phyloP scores from a whole-genome alignment of 2,888 invertebrate species.

The Sisyra terminalis region DNA sequence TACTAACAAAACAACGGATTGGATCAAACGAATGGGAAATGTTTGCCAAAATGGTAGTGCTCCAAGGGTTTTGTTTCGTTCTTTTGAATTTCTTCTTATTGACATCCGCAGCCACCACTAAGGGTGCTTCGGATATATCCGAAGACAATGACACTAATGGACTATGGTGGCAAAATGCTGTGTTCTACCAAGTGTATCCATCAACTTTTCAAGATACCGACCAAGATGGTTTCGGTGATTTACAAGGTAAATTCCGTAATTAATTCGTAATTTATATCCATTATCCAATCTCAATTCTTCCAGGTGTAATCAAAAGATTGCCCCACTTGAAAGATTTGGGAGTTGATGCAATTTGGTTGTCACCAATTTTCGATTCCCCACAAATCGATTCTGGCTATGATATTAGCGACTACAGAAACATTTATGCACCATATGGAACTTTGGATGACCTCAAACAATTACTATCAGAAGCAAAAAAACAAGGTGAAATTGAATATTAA shows the following conservation, averaged over 20 bases:
- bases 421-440: slow-evolving; percentile 53
- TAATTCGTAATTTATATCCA: too few relatives aligned
- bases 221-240: slow-evolving; percentile 72
- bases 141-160: neutral
- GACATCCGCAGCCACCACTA: too few relatives aligned
- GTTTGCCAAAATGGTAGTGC: too few relatives aligned
- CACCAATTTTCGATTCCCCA: slow-evolving; percentile 54
- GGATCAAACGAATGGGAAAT: too few relatives aligned
- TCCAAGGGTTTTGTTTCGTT: too few relatives aligned
- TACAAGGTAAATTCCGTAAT: too few relatives aligned
- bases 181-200: slow-evolving; percentile 76
- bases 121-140: too few relatives aligned
- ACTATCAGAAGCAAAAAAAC: slow-evolving; percentile 4
- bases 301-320: slow-evolving; percentile 41
- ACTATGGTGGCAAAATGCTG: slow-evolving; percentile 72
- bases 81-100: too few relatives aligned
- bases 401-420: slow-evolving; percentile 45
- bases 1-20: too few relatives aligned
- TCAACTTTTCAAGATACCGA: slow-evolving; percentile 74
- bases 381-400: slow-evolving; percentile 70
- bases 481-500: neutral
- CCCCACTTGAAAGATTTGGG: slow-evolving; percentile 48
- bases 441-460: slow-evolving; percentile 40
- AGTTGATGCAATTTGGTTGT: slow-evolving; percentile 50
- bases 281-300: too few relatives aligned